Evolutionary conservation across 2,113 vertebrate genomes (phyloP), one percentile per base, ranked within the genome.

Genomic region (Anser brachyrhynchus): DNA sequence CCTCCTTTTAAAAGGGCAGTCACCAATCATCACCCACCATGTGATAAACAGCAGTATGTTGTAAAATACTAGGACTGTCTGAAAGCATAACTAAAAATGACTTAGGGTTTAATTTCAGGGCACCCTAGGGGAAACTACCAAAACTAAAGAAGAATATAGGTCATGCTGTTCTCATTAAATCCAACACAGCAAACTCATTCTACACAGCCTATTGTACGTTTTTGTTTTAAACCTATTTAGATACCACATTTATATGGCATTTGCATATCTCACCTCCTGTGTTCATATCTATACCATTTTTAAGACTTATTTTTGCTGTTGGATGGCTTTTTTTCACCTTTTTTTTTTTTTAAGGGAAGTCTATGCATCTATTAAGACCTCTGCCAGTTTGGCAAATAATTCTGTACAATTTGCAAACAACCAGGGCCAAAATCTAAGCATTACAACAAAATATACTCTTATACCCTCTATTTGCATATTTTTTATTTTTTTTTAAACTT

Each of bases 91-190:
- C 57, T 86, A 81, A 84, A 92, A 92, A 90, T 21, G 9, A 71
- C 72, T 86, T 64, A 3, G 25, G 19, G 55, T 84, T 93, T 93
- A 75, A 94, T 94, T 95, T 96, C 77, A 96, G 83, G 78, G 59
- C 41, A 94, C 55, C 80, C 88, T 81, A 83, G 90, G 61, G 72
- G 79, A 90, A 94, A 75, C 74, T 0, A 88, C 69, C 46, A 80
- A 92, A 92, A 89, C 39, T 61, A 77, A n/a, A 73, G 61, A 62
- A 81, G 61, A 93, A 90, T 92, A 90, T 69, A 94, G 90, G 94
- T 84, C 90, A 87, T 11, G 83, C 49, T 84, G 85, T 76, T 93
- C 65, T 86, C 52, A 75, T 1, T 84, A 76, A 69, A 58, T 13
- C 33, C n/a, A 84, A 77, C 88, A 0, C 19, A 64, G 52, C 33